Conservation (phyloP, 2,797 vertebrate species). For the Thaleichthys pacificus region DNA sequence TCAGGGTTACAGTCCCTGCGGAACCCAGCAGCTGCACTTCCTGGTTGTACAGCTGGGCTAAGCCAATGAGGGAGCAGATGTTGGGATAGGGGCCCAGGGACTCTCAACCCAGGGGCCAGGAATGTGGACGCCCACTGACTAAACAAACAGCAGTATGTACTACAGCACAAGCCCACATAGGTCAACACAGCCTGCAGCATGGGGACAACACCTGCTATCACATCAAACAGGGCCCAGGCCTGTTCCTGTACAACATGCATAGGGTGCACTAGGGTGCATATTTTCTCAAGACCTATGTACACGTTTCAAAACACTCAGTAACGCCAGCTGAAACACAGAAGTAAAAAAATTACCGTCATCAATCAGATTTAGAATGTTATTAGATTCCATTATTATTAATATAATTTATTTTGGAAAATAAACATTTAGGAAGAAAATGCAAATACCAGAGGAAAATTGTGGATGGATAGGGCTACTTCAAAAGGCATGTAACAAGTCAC, state of each 20-base stretch:
- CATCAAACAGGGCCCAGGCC: slow-evolving; percentile 22
- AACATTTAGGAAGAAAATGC: slow-evolving; percentile 2
- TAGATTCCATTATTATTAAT: neutral
- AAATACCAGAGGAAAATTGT: too few relatives aligned
- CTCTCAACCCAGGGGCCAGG: slow-evolving; percentile 44
- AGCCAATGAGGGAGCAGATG: slow-evolving; percentile 50
- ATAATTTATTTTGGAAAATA: neutral
- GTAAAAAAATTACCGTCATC: neutral
- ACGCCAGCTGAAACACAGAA: slow-evolving; percentile 7
- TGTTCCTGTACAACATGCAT: slow-evolving; percentile 2
- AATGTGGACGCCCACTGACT: slow-evolving; percentile 57
- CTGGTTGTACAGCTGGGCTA: slow-evolving; percentile 46
- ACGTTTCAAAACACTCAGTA: neutral
- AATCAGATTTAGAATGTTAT: slow-evolving; percentile 3
- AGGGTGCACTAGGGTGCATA: neutral
- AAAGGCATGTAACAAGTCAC: too few relatives aligned
- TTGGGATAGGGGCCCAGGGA: slow-evolving; percentile 36
- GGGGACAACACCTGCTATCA: slow-evolving; percentile 58
- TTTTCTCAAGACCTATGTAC: neutral
- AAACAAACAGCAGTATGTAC: slow-evolving; percentile 58
- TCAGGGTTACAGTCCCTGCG: neutral
- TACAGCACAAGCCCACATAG: slow-evolving; percentile 18
- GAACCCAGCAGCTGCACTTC: slow-evolving; percentile 30
- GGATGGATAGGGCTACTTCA: too few relatives aligned
- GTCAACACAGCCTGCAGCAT: slow-evolving; percentile 8